Evolutionary conservation across 2,888 invertebrate species (phyloP).

Genomic region (Parapristionchus giblindavisi): DNA sequence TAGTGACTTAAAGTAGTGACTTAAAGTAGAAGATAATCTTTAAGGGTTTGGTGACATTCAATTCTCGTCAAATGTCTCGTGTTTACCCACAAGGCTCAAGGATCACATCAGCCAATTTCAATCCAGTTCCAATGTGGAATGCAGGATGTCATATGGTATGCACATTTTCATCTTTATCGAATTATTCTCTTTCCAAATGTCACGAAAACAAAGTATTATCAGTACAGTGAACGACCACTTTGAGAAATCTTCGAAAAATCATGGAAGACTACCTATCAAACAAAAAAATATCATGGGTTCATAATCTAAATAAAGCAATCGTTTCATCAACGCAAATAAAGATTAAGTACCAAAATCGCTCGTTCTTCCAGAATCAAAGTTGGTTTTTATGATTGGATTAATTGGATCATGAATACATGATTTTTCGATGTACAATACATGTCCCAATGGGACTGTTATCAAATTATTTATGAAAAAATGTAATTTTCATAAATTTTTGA

Average conservation of each 20-base stretch:
- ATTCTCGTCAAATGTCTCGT: constrained; percentile 82
- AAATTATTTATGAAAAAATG: background rate
- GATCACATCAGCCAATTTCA: constrained; percentile 95
- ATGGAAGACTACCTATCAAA: no score
- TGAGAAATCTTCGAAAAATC: no score
- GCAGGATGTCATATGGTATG: constrained; percentile 90
- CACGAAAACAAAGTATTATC: background rate
- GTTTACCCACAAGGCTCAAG: constrained; percentile 90
- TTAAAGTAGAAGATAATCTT: background rate
- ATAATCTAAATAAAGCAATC: no score
- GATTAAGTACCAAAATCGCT: no score
- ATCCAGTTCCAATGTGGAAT: constrained; percentile 93
- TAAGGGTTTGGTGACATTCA: constrained; percentile 59
- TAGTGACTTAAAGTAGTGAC: background rate
- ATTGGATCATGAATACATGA: background rate
- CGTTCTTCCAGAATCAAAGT: no score
- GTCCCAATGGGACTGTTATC: background rate
- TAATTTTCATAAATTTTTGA: background rate
- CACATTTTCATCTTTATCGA: background rate
- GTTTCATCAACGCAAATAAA: no score
- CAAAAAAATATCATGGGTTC: no score
- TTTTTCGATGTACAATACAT: background rate
- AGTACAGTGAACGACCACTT: background rate
- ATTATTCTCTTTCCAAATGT: background rate
- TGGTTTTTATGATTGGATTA: background rate